Conservation (phyloP, 2,113 vertebrate species). For the Saccopteryx bilineata region DNA sequence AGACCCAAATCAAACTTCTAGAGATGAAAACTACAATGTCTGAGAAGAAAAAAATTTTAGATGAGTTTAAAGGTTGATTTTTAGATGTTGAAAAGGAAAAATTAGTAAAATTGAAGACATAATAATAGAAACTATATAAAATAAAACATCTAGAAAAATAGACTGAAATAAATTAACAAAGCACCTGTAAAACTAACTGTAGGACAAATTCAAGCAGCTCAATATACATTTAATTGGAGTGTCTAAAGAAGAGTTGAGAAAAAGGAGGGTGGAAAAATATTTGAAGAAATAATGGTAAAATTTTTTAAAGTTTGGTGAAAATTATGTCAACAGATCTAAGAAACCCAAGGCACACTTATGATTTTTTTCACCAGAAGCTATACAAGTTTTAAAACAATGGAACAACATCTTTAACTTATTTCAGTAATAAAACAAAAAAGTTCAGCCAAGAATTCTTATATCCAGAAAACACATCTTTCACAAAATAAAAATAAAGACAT, state of each 20-base stretch:
- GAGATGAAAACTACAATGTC: not conserved
- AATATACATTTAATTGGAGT: not conserved
- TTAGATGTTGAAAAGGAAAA: not conserved
- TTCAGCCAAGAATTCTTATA: not conserved
- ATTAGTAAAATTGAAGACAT: not conserved
- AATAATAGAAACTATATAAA: not conserved
- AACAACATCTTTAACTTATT: not conserved
- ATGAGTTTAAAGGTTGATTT: not conserved
- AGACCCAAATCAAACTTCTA: not conserved
- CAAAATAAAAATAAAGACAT: not conserved
- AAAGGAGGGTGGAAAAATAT: not conserved
- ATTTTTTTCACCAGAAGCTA: slow-evolving; percentile 18
- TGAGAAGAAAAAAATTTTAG: not conserved
- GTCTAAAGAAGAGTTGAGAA: not conserved
- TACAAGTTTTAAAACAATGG: not conserved
- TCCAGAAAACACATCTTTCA: not conserved
- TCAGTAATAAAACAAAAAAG: not conserved
- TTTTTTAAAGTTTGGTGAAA: not conserved
- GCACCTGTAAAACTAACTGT: not conserved
- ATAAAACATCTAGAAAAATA: not conserved
- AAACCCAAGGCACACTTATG: not conserved
- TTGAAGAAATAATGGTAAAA: not conserved
- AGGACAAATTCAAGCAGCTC: not conserved
- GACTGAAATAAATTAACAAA: not conserved
- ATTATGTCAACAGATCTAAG: not conserved